Percentiles rank a stretch among this genome's conserved stretches.
Conservation (phyloP, 2,113 vertebrate species). For the Pelecanus crispus region DNA sequence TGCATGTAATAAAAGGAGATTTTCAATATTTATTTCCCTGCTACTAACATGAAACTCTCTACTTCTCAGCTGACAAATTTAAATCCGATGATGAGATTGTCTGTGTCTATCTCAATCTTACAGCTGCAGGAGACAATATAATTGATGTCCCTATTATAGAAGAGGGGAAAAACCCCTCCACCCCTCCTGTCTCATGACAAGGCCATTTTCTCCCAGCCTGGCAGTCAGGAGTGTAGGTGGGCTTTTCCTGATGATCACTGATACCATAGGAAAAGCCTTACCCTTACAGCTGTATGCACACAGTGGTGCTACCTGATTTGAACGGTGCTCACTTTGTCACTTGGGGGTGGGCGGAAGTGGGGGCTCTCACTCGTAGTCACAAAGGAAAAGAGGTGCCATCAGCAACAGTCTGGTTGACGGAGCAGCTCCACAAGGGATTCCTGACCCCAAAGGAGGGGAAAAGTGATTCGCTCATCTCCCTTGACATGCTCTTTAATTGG, state of each 20-base stretch:
- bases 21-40: slow-evolving; percentile 9
- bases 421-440: background rate
- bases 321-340: fast-evolving
- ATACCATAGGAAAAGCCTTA: background rate
- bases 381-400: too few relatives aligned
- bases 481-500: background rate
- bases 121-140: background rate
- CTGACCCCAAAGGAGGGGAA: background rate
- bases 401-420: background rate
- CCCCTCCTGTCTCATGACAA: background rate
- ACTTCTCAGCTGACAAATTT: slow-evolving; percentile 17
- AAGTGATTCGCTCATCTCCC: background rate
- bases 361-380: fast-evolving
- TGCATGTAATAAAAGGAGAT: slow-evolving; percentile 2
- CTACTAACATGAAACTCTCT: background rate
- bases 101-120: slow-evolving; percentile 9
- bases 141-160: background rate
- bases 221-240: background rate
- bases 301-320: background rate
- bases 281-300: background rate
- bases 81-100: slow-evolving; percentile 43
- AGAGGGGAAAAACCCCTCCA: background rate
- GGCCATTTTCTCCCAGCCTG: background rate
- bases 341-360: background rate
- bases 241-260: background rate